These are phyloP conservation scores for Porphyrio hochstetteri DNA, from an alignment of 2,113 vertebrate genomes.

Conservation along the genomic window DNA sequence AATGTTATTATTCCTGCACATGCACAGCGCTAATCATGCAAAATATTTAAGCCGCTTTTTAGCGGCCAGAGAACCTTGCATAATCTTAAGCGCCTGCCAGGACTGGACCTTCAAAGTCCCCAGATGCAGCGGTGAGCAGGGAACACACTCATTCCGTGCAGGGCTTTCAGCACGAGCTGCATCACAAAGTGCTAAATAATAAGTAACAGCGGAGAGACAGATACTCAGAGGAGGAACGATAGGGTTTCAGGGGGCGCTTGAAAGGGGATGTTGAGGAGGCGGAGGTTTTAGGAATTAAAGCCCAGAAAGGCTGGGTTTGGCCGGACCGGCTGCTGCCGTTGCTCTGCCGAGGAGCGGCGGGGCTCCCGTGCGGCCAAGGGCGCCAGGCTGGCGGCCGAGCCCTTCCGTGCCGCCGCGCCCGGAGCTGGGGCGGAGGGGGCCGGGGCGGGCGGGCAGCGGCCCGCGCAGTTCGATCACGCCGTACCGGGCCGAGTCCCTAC, in stretches of 20 bases:
- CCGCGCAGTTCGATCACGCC: neutral
- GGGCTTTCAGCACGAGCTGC: slow-evolving; percentile 38
- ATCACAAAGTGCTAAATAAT: slow-evolving; percentile 69
- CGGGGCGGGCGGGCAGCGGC: neutral
- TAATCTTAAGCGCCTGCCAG: neutral
- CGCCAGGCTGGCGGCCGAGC: neutral
- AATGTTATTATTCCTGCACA: neutral
- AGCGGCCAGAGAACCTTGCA: slow-evolving; percentile 1
- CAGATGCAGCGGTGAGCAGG: neutral
- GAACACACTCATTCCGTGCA: neutral
- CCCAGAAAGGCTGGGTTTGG: neutral
- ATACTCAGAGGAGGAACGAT: slow-evolving; percentile 39
- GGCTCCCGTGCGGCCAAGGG: neutral
- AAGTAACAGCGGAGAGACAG: slow-evolving; percentile 41
- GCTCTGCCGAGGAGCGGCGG: neutral
- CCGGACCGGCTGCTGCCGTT: neutral
- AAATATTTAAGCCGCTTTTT: slow-evolving; percentile 41
- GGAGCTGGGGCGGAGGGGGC: neutral
- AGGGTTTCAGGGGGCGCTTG: slow-evolving; percentile 52
- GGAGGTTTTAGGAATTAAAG: slow-evolving; percentile 58
- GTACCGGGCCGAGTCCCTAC: slow-evolving; percentile 18
- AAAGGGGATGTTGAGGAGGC: slow-evolving; percentile 51
- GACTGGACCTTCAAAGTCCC: neutral
- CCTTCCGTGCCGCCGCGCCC: neutral
- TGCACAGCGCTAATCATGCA: slow-evolving; percentile 3